Evolutionary conservation across 2,888 invertebrate species (phyloP), one percentile per base, ranked within the genome.

Genomic region (Mythimna vitellina): DNA sequence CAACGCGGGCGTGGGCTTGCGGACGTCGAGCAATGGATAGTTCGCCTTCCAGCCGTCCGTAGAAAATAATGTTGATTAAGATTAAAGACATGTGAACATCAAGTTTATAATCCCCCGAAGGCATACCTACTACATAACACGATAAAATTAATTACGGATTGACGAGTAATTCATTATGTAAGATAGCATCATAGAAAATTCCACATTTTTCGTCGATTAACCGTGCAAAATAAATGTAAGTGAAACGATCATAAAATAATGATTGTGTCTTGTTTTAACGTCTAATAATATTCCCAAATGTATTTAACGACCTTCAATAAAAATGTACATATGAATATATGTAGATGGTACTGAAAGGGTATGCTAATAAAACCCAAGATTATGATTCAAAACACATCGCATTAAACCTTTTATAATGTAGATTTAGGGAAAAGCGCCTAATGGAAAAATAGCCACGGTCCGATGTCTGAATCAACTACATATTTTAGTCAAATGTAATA

Each of bases 371-470:
- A 74, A 74, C 42, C 70, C 60, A 65, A 71, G 65, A 69, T 58
- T 82, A 70, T 53, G 58, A 69, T 71, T 74, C 65, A 8, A 61
- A 74, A 64, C 65, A 68, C 53, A 74, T 54, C 61, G 68, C 58
- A 73, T 63, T 58, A 74, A 64, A 66, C 60, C 53, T 69, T 74
- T 69, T 74, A 63, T 69, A 69, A 74, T 78, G 70, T 71, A 69
- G 58, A 75, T 78, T 82, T 77, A 53, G 80, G 77, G 38, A 56
- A 63, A 57, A 60, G 58, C 46, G 32, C 54, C 6, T 56, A 42
- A 67, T 65, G 75, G 51, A 67, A 66, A 66, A 56, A 80, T 61
- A 67, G 61, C 49, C 17, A 61, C 29, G 29, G n/a, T 1, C 35
- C 54, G 51, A 35, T 79, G 63, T 29, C 57, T 42, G 35, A 56